These are phyloP conservation scores for Ophraella communa DNA, from an alignment of 2,888 invertebrate species.

Conservation along the genomic window DNA sequence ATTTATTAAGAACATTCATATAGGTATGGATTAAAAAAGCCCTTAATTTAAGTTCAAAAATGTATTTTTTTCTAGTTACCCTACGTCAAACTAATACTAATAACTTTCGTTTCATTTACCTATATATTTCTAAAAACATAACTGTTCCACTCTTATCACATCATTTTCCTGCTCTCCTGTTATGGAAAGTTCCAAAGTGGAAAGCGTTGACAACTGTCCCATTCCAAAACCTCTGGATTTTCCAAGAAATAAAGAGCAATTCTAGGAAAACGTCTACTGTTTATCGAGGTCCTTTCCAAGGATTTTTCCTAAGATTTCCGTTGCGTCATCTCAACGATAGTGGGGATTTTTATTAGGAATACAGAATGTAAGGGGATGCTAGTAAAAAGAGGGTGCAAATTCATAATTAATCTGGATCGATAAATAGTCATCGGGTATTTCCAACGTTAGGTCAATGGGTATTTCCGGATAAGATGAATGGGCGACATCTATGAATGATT, in stretches of 20 bases:
- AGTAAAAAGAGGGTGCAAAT: not conserved
- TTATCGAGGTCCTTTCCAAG: conserved; percentile 12
- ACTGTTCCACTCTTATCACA: not conserved
- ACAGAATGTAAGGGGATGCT: not conserved
- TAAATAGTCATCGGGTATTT: too few species aligned
- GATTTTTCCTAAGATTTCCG: conserved; percentile 2
- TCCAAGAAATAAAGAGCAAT: conserved; percentile 10
- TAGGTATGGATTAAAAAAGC: too few species aligned
- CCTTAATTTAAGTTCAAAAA: too few species aligned
- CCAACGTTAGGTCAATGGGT: too few species aligned
- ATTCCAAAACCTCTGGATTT: not conserved
- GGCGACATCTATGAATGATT: too few species aligned
- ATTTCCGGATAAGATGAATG: too few species aligned
- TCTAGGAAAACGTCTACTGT: not conserved
- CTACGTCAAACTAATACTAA: too few species aligned
- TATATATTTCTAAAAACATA: not conserved
- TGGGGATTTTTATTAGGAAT: conserved; percentile 20
- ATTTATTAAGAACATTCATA: too few species aligned
- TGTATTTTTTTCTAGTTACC: too few species aligned
- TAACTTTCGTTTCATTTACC: too few species aligned
- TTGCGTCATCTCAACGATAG: conserved; percentile 12
- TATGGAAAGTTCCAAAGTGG: conserved; percentile 16
- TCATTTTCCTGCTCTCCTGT: conserved; percentile 6
- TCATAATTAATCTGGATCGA: not conserved
- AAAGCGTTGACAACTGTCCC: conserved; percentile 9